Conservation (phyloP, 2,113 vertebrate species). For the Elaphurus davidianus region DNA sequence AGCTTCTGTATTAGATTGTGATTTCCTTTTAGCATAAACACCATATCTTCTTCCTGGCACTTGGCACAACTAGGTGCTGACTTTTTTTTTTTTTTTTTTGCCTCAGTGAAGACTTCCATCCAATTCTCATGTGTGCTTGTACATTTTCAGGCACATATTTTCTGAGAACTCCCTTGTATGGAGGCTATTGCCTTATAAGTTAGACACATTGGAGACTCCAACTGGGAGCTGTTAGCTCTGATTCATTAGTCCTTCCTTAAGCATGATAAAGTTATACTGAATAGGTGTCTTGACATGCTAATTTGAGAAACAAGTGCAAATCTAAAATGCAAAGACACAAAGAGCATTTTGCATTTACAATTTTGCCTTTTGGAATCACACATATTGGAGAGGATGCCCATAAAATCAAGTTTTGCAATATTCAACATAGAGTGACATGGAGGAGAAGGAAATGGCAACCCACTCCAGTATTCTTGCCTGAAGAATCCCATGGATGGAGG, state of each 20-base stretch:
- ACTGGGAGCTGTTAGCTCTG: conserved; percentile 33
- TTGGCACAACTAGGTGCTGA: background rate
- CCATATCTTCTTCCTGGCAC: background rate
- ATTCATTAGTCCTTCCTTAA: conserved; percentile 59
- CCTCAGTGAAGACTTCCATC: background rate
- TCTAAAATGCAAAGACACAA: background rate
- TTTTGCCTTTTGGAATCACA: conserved; percentile 21
- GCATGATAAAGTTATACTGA: conserved; percentile 29
- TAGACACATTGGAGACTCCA: conserved; percentile 11
- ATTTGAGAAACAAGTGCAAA: conserved; percentile 53
- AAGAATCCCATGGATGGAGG: background rate
- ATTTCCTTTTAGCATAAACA: conserved; percentile 14
- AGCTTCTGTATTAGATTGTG: background rate
- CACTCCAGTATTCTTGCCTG: background rate
- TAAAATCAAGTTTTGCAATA: conserved; percentile 33
- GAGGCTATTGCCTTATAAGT: background rate
- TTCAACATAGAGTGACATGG: conserved; percentile 2
- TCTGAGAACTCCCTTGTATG: background rate
- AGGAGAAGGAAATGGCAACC: background rate
- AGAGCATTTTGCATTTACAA: conserved; percentile 18
- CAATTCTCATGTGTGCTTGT: conserved; percentile 4
- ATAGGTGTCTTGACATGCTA: conserved; percentile 34
- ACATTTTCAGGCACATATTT: conserved; percentile 36
- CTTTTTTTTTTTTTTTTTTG: background rate
- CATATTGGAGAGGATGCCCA: background rate